Base-by-base conservation (phyloP, 1,140 invertebrate genomes). In the Drosophila equinoxialis region DNA sequence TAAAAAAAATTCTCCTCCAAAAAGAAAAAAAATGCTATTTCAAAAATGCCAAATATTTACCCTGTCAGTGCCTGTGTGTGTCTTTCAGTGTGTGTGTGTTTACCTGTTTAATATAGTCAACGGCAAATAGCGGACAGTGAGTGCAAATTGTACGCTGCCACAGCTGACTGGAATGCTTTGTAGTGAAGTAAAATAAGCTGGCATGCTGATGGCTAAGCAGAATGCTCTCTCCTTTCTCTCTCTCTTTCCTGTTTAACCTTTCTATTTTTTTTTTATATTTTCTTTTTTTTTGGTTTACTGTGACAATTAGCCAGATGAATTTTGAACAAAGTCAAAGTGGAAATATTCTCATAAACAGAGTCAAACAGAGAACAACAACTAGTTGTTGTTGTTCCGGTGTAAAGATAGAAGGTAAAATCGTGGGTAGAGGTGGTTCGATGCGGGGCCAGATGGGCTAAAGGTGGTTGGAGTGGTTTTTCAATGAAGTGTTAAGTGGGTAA, bases 401-500 rank as follows among this genome's bases (percentile, higher is more conserved):
- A 20, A 42, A 42, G n/a, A 6, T 30, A 30, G 30, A 30, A 30
- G 30, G 30, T 30, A 30, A 30, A 30, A 30, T 30, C 30, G 3
- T 6, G n/a, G n/a, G n/a, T 14, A 7, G 6, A 8, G 17, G 14
- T 8, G 45, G 14, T 8, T 6, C 8, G 41, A 6, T 42, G n/a
- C 10, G n/a, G 14, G 42, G 14, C 14, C 4, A 11, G 17, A 8
- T 14, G 77, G 57, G 42, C 71, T 66, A 90, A 77, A 81, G 87
- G 80, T 80, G 83, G 81, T 79, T 85, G 79, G 74, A 90, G 87
- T 90, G 87, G 87, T 77, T 87, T 90, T 90, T 90, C 87, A 90
- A 90, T 90, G 89, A 90, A 90, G 87, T 90, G 87, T 90, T 90
- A 90, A 90, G 82, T 90, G 86, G 74, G 71, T 64, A 65, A 83